These are phyloP conservation scores for Eidolon helvum DNA, from an alignment of 2,113 vertebrate genomes.

Conservation along the genomic window DNA sequence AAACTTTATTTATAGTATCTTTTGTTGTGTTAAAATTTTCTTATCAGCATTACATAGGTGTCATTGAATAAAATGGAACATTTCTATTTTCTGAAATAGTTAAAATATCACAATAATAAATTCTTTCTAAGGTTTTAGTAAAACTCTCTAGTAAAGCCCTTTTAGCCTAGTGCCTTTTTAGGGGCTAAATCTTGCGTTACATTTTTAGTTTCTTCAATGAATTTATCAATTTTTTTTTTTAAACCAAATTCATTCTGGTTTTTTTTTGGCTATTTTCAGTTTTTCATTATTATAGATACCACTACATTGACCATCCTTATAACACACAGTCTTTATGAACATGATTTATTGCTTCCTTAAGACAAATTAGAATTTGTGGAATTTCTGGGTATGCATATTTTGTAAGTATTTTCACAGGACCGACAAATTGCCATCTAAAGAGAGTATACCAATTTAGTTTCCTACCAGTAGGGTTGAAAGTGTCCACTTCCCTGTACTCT, in stretches of 20 bases:
- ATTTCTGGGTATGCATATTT: not conserved
- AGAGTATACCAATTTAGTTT: not conserved
- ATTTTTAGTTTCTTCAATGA: not conserved
- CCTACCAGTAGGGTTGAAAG: not conserved
- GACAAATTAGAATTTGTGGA: not conserved
- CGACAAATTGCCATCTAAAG: not conserved
- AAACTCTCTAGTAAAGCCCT: not conserved
- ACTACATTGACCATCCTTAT: not conserved
- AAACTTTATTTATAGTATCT: not conserved
- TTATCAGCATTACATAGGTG: not conserved
- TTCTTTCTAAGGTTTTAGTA: not conserved
- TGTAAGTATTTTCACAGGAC: not conserved
- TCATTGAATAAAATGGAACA: not conserved
- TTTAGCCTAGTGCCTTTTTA: not conserved
- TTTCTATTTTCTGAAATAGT: not conserved
- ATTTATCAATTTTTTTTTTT: not conserved
- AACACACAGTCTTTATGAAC: not conserved
- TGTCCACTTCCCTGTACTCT: not conserved
- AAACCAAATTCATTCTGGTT: not conserved
- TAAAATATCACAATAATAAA: slow-evolving; percentile 24
- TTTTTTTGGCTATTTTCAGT: not conserved
- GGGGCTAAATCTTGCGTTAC: not conserved
- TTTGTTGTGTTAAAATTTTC: slow-evolving; percentile 11
- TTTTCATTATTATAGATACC: not conserved
- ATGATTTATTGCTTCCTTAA: not conserved